phyloP scores from a whole-genome alignment of 2,888 invertebrate species.

The Caenorhabditis angaria region DNA sequence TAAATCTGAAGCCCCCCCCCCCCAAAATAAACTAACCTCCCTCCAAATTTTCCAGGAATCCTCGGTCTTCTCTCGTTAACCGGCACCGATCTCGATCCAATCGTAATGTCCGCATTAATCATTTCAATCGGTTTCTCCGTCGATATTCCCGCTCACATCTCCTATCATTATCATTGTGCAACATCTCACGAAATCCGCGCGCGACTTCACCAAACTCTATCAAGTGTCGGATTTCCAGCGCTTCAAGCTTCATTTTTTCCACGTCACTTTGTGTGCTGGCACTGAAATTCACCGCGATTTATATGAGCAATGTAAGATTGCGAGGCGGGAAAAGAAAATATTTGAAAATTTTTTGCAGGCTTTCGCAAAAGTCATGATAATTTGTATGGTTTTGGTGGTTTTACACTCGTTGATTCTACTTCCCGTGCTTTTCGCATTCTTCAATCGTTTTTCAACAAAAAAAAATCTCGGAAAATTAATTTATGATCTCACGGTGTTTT shows the following conservation, averaged over 20 bases:
- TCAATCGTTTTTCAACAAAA: constrained; percentile 18
- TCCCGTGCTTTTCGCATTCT: constrained; percentile 47
- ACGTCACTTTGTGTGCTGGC: constrained; percentile 66
- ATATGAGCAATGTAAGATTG: constrained; percentile 47
- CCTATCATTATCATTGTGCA: constrained; percentile 56
- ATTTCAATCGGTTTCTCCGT: constrained; percentile 68
- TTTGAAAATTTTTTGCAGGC: constrained; percentile 44
- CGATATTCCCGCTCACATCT: constrained; percentile 67
- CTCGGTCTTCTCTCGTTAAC: constrained; percentile 60
- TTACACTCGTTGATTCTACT: constrained; percentile 57
- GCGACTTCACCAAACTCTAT: constrained; percentile 20
- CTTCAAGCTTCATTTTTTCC: constrained; percentile 62
- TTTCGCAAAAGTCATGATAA: constrained; percentile 61
- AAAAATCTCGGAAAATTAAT: background rate
- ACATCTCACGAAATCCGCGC: background rate
- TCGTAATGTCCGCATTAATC: constrained; percentile 64
- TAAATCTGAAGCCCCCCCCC: no score
- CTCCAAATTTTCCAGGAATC: constrained; percentile 42
- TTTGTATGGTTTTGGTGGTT: constrained; percentile 58
- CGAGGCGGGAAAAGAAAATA: background rate
- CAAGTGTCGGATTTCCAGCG: constrained; percentile 62
- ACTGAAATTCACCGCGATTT: constrained; percentile 38
- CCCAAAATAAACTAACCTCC: background rate
- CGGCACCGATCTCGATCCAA: constrained; percentile 63
- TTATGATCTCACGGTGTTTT: background rate